These are phyloP conservation scores for Mastomys coucha DNA, from an alignment of 2,113 vertebrate species.

Conservation along the genomic window DNA sequence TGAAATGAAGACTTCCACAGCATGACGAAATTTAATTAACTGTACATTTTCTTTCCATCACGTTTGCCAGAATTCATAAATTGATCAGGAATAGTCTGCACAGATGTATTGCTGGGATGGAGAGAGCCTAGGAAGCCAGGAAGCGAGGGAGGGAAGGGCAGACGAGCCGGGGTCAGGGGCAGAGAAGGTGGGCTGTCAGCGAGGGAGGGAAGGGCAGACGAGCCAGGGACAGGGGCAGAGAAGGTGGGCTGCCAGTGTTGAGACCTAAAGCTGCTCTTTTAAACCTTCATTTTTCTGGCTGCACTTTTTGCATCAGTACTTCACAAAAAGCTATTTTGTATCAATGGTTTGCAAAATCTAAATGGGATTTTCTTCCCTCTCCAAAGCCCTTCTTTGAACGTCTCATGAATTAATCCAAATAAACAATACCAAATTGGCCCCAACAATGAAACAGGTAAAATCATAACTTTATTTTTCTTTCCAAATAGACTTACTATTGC, in stretches of 20 bases:
- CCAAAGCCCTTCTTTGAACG: neutral
- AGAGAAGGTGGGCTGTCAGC: fast-evolving
- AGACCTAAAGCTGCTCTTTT: too few relatives aligned
- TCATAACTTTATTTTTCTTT: neutral
- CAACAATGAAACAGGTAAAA: neutral
- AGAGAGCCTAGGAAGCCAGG: neutral
- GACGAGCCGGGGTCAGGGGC: too few relatives aligned
- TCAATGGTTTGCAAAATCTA: neutral
- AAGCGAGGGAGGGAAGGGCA: fast-evolving
- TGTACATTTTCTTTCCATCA: neutral
- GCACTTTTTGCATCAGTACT: neutral
- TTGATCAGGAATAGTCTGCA: neutral
- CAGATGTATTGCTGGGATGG: fast-evolving
- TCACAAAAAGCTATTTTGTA: neutral
- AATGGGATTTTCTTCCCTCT: neutral
- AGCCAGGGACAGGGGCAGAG: too few relatives aligned
- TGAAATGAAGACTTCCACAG: neutral
- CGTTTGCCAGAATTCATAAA: conserved; percentile 8
- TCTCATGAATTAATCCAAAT: neutral
- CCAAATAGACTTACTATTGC: neutral
- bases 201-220: too few relatives aligned
- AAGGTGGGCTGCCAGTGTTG: fast-evolving
- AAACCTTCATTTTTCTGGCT: neutral
- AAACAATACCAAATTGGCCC: neutral
- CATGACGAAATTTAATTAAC: conserved; percentile 3